Base-by-base conservation (phyloP, 1,140 invertebrate species). In the Drosophila subobscura region DNA sequence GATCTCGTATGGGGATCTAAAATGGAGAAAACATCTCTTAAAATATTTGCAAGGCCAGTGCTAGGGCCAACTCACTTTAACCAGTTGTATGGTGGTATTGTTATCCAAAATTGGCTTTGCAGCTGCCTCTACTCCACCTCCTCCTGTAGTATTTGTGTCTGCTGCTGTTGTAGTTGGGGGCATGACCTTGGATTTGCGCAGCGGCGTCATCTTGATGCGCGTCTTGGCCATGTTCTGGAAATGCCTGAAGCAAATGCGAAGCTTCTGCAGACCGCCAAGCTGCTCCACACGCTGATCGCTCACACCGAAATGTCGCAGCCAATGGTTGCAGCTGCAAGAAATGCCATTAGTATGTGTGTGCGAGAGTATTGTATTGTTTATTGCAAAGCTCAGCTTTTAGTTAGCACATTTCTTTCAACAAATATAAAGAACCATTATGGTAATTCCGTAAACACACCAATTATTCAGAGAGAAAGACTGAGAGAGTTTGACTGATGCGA, bases 141-240 rank as follows among this genome's bases (percentile, higher is more conserved):
- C 53, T 23, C 22, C 60, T 3, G 33, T 12, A 37, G 33, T 37
- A 37, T 37, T 37, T 4, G 33, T 12, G 12, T 37, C 29, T 66
- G 61, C 1, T 29, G 59, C 22, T 45, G 40, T 25, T 47, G 40
- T 59, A 51, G 54, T 47, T 49, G 53, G 52, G 7, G 54, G 20
- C 6, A 47, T 58, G 47, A 59, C 76, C 73, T 90, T 90, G n/a
- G 79, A 44, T 33, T 70, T 56, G 49, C 89, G 89, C 53, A 89
- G 63, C 55, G 89, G 89, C 61, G 89, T 90, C 45, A 79, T 90
- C 68, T 90, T 90, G 50, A 90, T 90, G 65, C 89, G 84, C 53
- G 89, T 91, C 51, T 90, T 91, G 64, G 89, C 89, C 89, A 91
- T 91, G 51, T 66, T 68, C 53, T 83, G 60, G 41, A 90, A 86